Evolutionary conservation across 2,888 invertebrate genomes (phyloP).

Genomic region (Eudemis profundana): DNA sequence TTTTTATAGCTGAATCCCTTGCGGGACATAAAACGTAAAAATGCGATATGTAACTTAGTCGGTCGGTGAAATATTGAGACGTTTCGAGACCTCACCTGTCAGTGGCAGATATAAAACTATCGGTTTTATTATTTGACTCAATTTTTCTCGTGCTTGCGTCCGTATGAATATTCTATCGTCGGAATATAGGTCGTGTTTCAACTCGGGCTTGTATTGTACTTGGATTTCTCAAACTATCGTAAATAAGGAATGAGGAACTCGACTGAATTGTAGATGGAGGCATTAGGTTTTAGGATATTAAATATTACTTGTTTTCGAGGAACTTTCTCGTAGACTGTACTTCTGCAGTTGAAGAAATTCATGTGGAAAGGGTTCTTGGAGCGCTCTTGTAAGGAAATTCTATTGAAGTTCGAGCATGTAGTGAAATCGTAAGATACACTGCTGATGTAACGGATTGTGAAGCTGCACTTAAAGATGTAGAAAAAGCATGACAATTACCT

Average conservation of each 20-base stretch:
- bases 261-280: constrained; percentile 27
- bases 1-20: constrained; percentile 51
- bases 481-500: too few species aligned
- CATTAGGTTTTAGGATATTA: constrained; percentile 14
- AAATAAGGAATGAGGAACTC: constrained; percentile 34
- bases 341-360: not conserved
- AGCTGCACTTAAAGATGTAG: too few species aligned
- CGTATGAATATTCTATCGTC: constrained; percentile 61
- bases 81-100: constrained; percentile 65
- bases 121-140: constrained; percentile 69
- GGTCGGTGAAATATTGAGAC: constrained; percentile 43
- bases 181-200: constrained; percentile 36
- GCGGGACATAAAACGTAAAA: constrained; percentile 49
- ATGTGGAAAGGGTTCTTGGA: too few species aligned
- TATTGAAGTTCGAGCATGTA: not conserved
- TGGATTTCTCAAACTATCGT: constrained; percentile 29
- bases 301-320: constrained; percentile 11
- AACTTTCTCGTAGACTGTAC: not conserved
- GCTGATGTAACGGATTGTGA: too few species aligned
- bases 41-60: constrained; percentile 32
- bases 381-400: not conserved
- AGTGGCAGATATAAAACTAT: constrained; percentile 68
- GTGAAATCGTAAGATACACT: too few species aligned
- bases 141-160: constrained; percentile 64
- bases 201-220: constrained; percentile 26